Conservation (phyloP, 2,113 vertebrate genomes). For the Bucco capensis region DNA sequence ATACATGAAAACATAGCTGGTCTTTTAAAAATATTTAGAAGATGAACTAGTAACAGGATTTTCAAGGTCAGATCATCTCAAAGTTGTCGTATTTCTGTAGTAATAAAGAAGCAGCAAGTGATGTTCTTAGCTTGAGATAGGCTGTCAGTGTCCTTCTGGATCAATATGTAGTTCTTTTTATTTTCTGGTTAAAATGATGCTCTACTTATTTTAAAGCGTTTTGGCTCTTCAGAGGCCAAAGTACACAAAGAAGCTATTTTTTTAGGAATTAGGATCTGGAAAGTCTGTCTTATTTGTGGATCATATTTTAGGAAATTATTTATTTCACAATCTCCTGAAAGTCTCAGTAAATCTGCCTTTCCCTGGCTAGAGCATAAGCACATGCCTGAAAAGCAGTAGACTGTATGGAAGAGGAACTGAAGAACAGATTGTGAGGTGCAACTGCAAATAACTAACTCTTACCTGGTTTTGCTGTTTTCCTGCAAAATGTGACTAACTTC, state of each 20-base stretch:
- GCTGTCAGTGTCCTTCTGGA: not conserved
- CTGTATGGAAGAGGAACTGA: not conserved
- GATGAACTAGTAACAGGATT: not conserved
- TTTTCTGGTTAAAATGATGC: not conserved
- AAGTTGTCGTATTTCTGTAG: not conserved
- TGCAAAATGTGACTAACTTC: not conserved
- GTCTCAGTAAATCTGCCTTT: not conserved
- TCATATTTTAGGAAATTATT: not conserved
- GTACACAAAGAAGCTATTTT: not conserved
- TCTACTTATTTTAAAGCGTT: not conserved
- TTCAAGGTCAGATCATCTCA: not conserved
- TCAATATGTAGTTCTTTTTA: not conserved
- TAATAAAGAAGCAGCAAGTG: not conserved
- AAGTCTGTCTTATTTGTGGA: not conserved
- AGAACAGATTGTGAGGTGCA: not conserved
- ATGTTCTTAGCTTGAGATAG: not conserved
- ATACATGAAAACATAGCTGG: not conserved
- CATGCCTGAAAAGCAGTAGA: not conserved
- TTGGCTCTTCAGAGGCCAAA: not conserved
- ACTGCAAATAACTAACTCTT: not conserved
- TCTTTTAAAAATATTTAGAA: not conserved
- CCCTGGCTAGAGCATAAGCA: not conserved
- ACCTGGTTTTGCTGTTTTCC: not conserved
- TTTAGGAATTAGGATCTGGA: not conserved
- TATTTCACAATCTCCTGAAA: not conserved